Conservation (phyloP, 2,797 vertebrate species). For the Craterocephalus amniculus region DNA sequence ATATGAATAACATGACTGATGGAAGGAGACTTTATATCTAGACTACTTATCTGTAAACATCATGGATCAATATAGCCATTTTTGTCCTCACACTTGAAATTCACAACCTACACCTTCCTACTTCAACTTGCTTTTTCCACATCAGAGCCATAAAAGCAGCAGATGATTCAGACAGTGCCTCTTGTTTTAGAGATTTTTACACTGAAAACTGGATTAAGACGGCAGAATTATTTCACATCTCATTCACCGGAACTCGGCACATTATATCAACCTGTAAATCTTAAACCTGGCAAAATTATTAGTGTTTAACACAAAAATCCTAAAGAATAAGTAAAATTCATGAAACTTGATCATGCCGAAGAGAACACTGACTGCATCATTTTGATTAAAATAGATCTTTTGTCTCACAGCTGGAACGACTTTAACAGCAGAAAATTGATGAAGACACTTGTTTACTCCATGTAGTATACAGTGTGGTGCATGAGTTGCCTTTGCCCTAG, state of each 20-base stretch:
- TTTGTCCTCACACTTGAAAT: constrained; percentile 1
- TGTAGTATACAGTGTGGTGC: neutral
- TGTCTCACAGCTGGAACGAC: neutral
- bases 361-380: neutral
- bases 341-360: neutral
- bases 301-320: neutral
- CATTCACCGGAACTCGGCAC: neutral
- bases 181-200: neutral
- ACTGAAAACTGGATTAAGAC: neutral
- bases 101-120: neutral
- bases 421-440: neutral
- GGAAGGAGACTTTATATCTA: neutral
- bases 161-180: neutral
- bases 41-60: neutral
- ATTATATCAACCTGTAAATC: neutral
- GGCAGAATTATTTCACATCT: neutral
- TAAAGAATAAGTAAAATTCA: neutral
- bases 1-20: constrained; percentile 4
- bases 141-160: neutral
- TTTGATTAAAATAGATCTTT: neutral
- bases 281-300: neutral
- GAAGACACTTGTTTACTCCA: neutral
- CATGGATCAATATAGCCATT: neutral
- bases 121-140: neutral
- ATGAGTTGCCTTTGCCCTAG: neutral